A percentile compares a stretch with the other conserved stretches of the same genome.
Conservation (phyloP, 2,888 invertebrate genomes). For the Norana najaformis region DNA sequence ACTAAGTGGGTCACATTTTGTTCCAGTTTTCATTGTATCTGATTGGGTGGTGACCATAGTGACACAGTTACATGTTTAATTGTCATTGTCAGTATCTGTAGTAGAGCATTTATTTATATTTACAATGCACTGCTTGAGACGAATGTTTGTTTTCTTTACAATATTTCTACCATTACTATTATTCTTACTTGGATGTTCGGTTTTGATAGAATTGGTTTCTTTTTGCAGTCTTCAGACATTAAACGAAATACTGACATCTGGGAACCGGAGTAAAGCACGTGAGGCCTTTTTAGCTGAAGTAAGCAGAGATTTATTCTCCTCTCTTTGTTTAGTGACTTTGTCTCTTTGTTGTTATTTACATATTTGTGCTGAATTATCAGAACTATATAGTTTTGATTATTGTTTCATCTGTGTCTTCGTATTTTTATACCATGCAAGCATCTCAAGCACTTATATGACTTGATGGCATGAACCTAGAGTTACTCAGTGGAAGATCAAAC, state of each 20-base stretch:
- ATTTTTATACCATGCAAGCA: too few species aligned
- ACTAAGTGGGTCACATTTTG: neutral
- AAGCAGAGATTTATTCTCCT: neutral
- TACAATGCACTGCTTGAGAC: neutral
- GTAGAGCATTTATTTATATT: neutral
- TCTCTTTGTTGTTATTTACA: neutral
- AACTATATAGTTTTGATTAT: neutral
- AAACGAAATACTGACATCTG: conserved; percentile 67
- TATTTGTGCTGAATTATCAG: neutral
- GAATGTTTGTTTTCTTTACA: neutral
- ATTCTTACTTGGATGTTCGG: neutral
- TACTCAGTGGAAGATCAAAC: neutral
- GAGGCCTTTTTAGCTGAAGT: conserved; percentile 48
- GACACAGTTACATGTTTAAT: too few species aligned
- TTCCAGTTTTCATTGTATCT: neutral
- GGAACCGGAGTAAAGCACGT: conserved; percentile 57
- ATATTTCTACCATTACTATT: too few species aligned
- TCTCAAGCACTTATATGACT: neutral
- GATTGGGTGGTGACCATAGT: neutral
- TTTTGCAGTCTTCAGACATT: conserved; percentile 71
- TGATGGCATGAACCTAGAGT: neutral
- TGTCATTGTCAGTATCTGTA: neutral
- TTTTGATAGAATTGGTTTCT: conserved; percentile 29
- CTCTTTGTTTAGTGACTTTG: neutral
- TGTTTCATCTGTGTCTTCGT: too few species aligned